A percentile compares a stretch with the other conserved stretches of the same genome.
Evolutionary conservation across 1,140 invertebrate genomes (phyloP).

Genomic region (Aethina tumida): DNA sequence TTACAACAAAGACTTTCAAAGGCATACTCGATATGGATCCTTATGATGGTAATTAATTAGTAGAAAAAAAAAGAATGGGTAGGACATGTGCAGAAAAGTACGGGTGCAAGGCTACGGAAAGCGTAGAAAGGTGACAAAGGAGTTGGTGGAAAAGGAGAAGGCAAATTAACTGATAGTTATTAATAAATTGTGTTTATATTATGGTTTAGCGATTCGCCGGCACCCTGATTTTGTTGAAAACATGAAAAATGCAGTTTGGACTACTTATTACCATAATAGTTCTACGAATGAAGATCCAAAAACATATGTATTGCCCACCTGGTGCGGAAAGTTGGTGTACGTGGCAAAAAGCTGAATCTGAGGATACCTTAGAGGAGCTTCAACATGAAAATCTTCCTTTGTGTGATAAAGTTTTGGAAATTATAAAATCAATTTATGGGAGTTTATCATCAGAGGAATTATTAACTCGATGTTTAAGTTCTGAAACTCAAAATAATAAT

Average conservation of each 20-base stretch:
- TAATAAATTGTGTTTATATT: slow-evolving; percentile 24
- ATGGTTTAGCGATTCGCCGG: slow-evolving; percentile 27
- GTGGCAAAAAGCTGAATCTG: slow-evolving; percentile 28
- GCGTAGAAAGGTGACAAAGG: slow-evolving; percentile 17
- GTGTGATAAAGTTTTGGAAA: no score
- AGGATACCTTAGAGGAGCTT: no score
- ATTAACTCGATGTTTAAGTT: no score
- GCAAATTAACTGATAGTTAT: slow-evolving; percentile 22
- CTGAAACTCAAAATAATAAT: no score
- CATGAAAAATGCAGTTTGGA: slow-evolving; percentile 30
- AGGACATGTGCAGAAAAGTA: slow-evolving; percentile 24
- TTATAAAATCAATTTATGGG: no score
- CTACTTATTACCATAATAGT: slow-evolving; percentile 26
- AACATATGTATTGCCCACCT: slow-evolving; percentile 23
- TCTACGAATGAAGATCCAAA: slow-evolving; percentile 28
- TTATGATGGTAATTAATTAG: slow-evolving; percentile 13
- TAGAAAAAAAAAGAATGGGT: slow-evolving; percentile 25
- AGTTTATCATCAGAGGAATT: no score
- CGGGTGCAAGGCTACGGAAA: slow-evolving; percentile 17
- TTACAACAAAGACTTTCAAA: slow-evolving; percentile 22
- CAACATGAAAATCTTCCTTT: no score
- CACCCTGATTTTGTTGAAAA: no score
- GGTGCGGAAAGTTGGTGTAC: slow-evolving; percentile 27
- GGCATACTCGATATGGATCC: slow-evolving; percentile 14
- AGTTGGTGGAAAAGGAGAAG: slow-evolving; percentile 15